A percentile compares a stretch with the other conserved stretches of the same genome.
phyloP scores from a whole-genome alignment of 2,113 vertebrate species.

The Pungitius pungitius region DNA sequence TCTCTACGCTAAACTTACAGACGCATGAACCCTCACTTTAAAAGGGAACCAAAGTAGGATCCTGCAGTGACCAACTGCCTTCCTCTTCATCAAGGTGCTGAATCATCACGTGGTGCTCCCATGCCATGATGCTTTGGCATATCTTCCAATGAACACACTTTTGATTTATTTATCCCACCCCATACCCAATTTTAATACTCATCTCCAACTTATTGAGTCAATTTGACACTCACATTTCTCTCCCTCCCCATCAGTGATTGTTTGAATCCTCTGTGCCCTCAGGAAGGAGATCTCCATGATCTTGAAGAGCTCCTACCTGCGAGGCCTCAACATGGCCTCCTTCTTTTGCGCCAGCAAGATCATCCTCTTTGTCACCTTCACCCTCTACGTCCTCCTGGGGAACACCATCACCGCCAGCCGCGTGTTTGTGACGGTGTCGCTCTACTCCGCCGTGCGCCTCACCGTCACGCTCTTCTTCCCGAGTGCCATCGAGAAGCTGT shows the following conservation, averaged over 20 bases:
- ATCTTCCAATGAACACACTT: no score
- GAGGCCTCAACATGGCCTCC: slow-evolving; percentile 92
- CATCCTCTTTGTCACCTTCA: slow-evolving; percentile 92
- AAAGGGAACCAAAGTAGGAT: no score
- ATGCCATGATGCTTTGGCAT: no score
- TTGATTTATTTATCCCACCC: no score
- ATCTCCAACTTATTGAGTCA: no score
- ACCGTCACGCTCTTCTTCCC: slow-evolving; percentile 97
- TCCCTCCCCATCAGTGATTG: neutral
- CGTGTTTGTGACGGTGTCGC: slow-evolving; percentile 89
- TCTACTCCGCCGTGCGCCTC: slow-evolving; percentile 88
- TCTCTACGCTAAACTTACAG: no score
- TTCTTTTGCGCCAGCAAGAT: slow-evolving; percentile 94
- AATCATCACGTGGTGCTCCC: no score
- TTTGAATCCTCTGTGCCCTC: neutral
- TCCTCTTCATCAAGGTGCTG: no score
- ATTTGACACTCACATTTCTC: no score
- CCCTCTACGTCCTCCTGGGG: slow-evolving; percentile 87
- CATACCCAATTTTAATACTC: no score
- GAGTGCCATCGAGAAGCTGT: slow-evolving; percentile 87
- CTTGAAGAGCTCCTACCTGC: slow-evolving; percentile 92
- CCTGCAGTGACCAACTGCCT: no score
- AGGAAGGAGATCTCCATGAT: slow-evolving; percentile 93
- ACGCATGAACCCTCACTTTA: no score
- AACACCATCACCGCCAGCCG: slow-evolving; percentile 86